Conservation (phyloP, 1,140 invertebrate genomes). For the Pachypeltis micranthus region DNA sequence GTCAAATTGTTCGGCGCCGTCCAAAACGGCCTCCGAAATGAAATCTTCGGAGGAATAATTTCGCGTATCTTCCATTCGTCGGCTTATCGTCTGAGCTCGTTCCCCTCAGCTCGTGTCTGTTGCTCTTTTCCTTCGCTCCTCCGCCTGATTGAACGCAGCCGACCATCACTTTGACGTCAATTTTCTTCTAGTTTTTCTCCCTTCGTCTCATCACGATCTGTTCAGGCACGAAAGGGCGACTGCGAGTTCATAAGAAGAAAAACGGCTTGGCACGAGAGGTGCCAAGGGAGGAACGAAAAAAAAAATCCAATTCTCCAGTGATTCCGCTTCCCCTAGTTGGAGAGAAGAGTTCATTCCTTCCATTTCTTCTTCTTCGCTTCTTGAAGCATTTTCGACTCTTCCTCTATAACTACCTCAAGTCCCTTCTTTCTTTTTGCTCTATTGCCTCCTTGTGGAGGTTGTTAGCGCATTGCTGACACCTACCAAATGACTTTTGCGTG, state of each 20-base stretch:
- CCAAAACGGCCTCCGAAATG: no score
- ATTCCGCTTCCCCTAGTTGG: neutral
- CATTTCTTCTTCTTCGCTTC: neutral
- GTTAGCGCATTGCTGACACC: slow-evolving; percentile 6
- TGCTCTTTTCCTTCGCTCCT: neutral
- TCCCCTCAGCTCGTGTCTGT: neutral
- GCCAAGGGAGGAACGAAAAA: neutral
- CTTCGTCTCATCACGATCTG: neutral
- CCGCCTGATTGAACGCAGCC: neutral
- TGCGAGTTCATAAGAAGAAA: neutral
- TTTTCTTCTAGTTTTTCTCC: neutral
- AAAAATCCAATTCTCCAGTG: neutral
- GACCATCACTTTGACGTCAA: slow-evolving; percentile 2
- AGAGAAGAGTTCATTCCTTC: neutral
- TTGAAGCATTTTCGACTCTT: slow-evolving; percentile 1
- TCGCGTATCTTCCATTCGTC: no score
- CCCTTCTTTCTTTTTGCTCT: neutral
- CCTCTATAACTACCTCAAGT: neutral
- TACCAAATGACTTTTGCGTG: slow-evolving; percentile 6
- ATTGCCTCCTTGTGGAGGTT: no score
- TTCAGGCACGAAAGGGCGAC: neutral
- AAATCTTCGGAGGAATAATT: no score
- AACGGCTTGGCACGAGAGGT: slow-evolving; percentile 1
- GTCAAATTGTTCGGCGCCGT: no score
- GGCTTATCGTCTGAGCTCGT: no score